These are phyloP conservation scores for Chloropsis cyanopogon DNA, from an alignment of 2,113 vertebrate genomes.

Conservation along the genomic window DNA sequence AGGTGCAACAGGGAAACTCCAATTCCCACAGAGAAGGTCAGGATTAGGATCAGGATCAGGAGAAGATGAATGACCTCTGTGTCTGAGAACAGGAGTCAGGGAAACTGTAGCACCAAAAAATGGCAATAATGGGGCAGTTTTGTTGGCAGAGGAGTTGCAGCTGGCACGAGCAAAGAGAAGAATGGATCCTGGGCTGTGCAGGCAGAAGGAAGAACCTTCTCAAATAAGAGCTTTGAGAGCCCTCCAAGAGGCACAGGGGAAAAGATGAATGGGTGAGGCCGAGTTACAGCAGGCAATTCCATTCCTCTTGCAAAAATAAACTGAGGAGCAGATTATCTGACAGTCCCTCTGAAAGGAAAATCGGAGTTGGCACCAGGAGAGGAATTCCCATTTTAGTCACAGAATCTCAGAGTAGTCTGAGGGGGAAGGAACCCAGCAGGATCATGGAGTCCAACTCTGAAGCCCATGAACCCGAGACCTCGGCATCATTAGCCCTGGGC, in stretches of 20 bases:
- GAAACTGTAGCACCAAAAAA: background rate
- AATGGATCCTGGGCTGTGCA: background rate
- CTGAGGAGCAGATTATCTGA: background rate
- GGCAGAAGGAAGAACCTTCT: background rate
- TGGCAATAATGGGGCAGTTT: background rate
- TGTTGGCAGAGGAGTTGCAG: background rate
- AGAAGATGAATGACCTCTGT: fast-evolving
- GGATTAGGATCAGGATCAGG: background rate
- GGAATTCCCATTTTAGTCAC: background rate
- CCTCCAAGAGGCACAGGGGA: background rate
- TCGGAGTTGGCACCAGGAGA: background rate
- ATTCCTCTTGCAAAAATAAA: background rate
- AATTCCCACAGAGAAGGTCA: background rate
- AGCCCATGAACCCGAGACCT: background rate
- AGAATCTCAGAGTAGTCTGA: background rate
- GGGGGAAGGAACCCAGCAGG: background rate
- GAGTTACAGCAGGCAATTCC: background rate
- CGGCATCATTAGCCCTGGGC: fast-evolving
- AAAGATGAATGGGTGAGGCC: background rate
- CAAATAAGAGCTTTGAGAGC: background rate
- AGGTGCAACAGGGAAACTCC: fast-evolving
- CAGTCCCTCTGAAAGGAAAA: background rate
- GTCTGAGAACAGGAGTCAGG: background rate
- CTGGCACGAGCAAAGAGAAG: background rate
- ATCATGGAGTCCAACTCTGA: fast-evolving